A percentile compares a stretch with the other conserved stretches of the same genome.
These are phyloP conservation scores for Cichlasoma orientale DNA, from an alignment of 2,797 vertebrate species.

Conservation along the genomic window DNA sequence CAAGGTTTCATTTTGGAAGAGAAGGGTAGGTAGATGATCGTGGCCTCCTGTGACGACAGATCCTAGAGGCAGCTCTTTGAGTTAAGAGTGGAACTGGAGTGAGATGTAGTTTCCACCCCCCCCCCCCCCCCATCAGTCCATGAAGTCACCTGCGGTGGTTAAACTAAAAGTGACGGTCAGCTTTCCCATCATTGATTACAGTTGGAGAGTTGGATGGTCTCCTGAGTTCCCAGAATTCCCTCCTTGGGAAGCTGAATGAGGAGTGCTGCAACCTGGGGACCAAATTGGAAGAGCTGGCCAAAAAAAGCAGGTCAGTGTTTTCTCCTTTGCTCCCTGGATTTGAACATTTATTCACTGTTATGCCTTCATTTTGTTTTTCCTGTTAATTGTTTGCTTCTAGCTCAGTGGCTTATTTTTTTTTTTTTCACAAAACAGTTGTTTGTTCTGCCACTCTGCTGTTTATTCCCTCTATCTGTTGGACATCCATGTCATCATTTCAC, in stretches of 20 bases:
- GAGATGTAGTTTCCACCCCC: no score
- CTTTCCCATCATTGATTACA: slow-evolving; percentile 74
- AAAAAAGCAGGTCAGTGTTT: slow-evolving; percentile 83
- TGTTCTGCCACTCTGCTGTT: slow-evolving; percentile 20
- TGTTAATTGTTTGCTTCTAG: background rate
- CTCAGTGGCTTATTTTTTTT: background rate
- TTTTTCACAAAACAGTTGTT: background rate
- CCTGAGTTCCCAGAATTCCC: slow-evolving; percentile 88
- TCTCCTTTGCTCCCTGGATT: background rate
- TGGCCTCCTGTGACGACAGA: no score
- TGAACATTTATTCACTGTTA: background rate
- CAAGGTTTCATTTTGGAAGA: background rate
- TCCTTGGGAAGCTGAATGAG: slow-evolving; percentile 89
- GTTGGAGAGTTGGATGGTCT: slow-evolving; percentile 86
- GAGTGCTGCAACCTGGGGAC: slow-evolving; percentile 84
- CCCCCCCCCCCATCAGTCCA: background rate
- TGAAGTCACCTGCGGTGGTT: background rate
- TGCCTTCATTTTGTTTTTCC: background rate
- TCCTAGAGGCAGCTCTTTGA: no score
- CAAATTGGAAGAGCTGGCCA: slow-evolving; percentile 84
- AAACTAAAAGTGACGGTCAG: slow-evolving; percentile 13
- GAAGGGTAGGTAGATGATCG: background rate
- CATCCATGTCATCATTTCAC: slow-evolving; percentile 45
- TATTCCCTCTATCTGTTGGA: slow-evolving; percentile 43
- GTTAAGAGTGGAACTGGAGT: no score